phyloP scores from a whole-genome alignment of 1,140 invertebrate species.

The Harlomillsia oculata region DNA sequence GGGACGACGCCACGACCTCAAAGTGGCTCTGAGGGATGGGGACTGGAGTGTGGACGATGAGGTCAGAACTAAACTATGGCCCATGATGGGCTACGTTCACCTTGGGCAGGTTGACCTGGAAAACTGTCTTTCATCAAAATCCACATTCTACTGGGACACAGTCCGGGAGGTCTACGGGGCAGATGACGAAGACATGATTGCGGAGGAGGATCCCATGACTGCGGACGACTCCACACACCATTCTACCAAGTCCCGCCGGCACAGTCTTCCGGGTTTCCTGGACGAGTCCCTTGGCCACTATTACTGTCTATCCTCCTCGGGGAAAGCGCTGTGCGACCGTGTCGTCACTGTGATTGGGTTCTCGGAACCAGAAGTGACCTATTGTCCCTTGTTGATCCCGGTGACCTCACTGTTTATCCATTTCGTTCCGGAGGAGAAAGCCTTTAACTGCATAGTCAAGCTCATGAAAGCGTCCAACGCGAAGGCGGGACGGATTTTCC shows the following conservation, averaged over 20 bases:
- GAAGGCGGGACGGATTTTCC: conserved; percentile 80
- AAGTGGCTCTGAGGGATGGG: conserved; percentile 37
- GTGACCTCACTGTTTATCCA: conserved; percentile 81
- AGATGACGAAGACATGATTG: no score
- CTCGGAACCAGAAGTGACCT: conserved; percentile 88
- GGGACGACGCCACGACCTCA: no score
- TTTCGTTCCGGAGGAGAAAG: conserved; percentile 88
- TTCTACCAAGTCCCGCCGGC: no score
- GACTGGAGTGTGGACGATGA: conserved; percentile 39
- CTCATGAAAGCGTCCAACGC: conserved; percentile 72
- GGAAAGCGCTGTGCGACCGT: conserved; percentile 68
- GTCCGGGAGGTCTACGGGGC: conserved; percentile 79
- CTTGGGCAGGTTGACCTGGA: conserved; percentile 55
- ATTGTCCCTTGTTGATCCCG: conserved; percentile 80
- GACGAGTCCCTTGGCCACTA: conserved; percentile 71
- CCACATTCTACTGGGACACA: conserved; percentile 83
- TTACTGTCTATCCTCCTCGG: conserved; percentile 73
- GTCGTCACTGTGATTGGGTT: conserved; percentile 77
- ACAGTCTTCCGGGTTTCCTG: conserved; percentile 83
- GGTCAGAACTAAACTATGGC: conserved; percentile 71
- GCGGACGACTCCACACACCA: no score
- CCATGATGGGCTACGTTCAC: conserved; percentile 68
- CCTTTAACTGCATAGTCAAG: conserved; percentile 81
- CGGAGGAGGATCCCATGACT: no score
- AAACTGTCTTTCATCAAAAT: conserved; percentile 54